Conservation (phyloP, 2,797 vertebrate species). For the Hyperoplus lanceolatus region DNA sequence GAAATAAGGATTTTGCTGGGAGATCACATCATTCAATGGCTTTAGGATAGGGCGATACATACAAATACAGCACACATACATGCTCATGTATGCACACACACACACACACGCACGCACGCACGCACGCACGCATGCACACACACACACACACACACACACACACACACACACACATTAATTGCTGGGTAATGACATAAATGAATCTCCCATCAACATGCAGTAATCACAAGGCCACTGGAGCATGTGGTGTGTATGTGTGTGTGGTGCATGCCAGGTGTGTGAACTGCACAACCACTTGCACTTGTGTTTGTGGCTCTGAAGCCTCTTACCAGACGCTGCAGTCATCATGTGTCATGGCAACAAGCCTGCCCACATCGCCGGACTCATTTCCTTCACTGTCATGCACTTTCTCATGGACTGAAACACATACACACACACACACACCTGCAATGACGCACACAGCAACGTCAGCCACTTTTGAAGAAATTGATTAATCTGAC, state of each 20-base stretch:
- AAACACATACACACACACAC: constrained; percentile 14
- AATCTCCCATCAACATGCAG: constrained; percentile 60
- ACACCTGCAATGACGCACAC: neutral
- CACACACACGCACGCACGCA: constrained; percentile 8
- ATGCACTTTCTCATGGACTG: constrained; percentile 2
- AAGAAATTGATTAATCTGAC: constrained; percentile 29
- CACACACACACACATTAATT: constrained; percentile 55
- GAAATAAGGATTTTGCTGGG: constrained; percentile 3
- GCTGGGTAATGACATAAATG: constrained; percentile 67
- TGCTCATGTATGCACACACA: neutral
- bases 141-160: too few species aligned
- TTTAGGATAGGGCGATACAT: neutral
- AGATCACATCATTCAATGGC: too few species aligned
- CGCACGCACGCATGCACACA: constrained; percentile 3
- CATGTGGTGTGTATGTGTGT: constrained; percentile 40
- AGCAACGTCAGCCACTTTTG: constrained; percentile 25
- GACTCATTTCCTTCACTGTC: constrained; percentile 22
- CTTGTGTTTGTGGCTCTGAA: constrained; percentile 27
- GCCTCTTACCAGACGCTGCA: constrained; percentile 31
- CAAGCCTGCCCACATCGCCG: constrained; percentile 14
- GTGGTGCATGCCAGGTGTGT: constrained; percentile 45
- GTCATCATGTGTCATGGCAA: constrained; percentile 35
- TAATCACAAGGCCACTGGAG: constrained; percentile 65
- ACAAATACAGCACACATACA: neutral
- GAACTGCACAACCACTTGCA: neutral